Conservation (phyloP, 2,797 vertebrate species). For the Knipowitschia caucasica region DNA sequence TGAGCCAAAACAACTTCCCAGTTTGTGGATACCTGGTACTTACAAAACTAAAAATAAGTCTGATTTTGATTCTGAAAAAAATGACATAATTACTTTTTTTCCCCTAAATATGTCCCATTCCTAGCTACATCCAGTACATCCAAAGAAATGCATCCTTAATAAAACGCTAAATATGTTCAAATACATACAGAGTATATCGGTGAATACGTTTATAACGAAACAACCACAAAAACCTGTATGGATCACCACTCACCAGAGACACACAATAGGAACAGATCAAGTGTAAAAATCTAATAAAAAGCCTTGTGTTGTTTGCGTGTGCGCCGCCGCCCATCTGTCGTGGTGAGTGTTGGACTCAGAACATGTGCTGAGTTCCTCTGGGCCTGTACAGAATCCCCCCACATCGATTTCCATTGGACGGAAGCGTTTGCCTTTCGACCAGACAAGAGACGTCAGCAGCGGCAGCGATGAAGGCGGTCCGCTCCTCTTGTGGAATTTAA, state of each 20-base stretch:
- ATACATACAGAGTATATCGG: too few species aligned
- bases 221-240: slow-evolving; percentile 7
- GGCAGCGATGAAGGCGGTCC: slow-evolving; percentile 22
- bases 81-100: too few species aligned
- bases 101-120: too few species aligned
- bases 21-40: too few species aligned
- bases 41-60: too few species aligned
- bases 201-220: too few species aligned
- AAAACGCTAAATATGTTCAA: too few species aligned
- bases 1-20: too few species aligned
- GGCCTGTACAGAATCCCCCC: slow-evolving; percentile 31
- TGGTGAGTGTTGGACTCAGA: background rate
- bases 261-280: slow-evolving; percentile 7
- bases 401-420: slow-evolving; percentile 46
- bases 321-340: slow-evolving; percentile 17
- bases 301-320: slow-evolving; percentile 11
- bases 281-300: background rate
- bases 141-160: too few species aligned
- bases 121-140: too few species aligned
- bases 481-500: slow-evolving; percentile 6
- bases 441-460: slow-evolving; percentile 38
- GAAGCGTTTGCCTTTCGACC: slow-evolving; percentile 31
- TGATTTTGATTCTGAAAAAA: too few species aligned
- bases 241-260: background rate
- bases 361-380: slow-evolving; percentile 11